These are phyloP conservation scores for Pogonomyrmex barbatus DNA, from an alignment of 1,140 invertebrate genomes.

Conservation along the genomic window DNA sequence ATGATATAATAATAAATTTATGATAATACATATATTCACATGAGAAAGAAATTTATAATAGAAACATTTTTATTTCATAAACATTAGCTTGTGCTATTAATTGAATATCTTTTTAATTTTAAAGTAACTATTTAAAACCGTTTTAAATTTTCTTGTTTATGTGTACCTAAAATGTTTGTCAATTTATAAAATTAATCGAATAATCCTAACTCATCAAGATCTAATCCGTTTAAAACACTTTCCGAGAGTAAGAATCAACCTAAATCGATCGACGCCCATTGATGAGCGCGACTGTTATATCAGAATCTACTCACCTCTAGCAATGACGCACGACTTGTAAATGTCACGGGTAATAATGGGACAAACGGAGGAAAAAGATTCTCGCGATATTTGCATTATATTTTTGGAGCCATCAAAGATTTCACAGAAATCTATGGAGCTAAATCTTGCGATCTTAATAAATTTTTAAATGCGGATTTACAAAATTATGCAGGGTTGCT, in stretches of 20 bases:
- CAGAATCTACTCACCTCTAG: conserved; percentile 36
- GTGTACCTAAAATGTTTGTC: not conserved
- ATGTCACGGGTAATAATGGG: conserved; percentile 46
- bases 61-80: not conserved
- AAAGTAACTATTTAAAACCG: conserved; percentile 8
- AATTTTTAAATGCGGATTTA: conserved; percentile 28
- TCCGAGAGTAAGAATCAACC: conserved; percentile 46
- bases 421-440: not conserved
- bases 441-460: conserved; percentile 33
- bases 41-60: not conserved
- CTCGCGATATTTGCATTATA: conserved; percentile 42
- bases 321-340: conserved; percentile 55
- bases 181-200: not conserved
- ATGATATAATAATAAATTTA: not conserved
- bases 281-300: conserved; percentile 25
- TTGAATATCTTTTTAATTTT: not conserved
- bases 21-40: too few relatives aligned
- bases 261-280: conserved; percentile 59
- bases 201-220: conserved; percentile 1
- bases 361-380: conserved; percentile 27
- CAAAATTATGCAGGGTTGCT: conserved; percentile 11
- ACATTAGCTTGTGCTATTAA: not conserved
- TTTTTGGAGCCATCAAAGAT: conserved; percentile 34
- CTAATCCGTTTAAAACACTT: conserved; percentile 57
- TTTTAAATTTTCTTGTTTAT: not conserved